These are phyloP conservation scores for Leptinotarsa juncta DNA, from an alignment of 2,888 invertebrate species.

Conservation along the genomic window DNA sequence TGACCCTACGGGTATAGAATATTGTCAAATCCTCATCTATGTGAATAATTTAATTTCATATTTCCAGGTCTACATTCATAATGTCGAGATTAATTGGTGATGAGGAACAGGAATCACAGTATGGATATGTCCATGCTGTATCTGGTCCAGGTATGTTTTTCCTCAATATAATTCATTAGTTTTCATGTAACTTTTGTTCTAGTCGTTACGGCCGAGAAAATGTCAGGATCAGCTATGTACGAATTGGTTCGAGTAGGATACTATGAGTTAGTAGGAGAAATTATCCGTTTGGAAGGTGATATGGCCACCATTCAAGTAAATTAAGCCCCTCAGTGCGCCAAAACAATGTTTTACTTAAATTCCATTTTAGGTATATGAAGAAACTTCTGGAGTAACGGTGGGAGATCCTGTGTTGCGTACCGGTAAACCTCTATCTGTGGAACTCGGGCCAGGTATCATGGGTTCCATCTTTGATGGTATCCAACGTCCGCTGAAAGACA, in stretches of 20 bases:
- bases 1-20: too few species aligned
- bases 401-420: slow-evolving; percentile 99
- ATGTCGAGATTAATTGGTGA: slow-evolving; percentile 81
- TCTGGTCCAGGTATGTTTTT: slow-evolving; percentile 90
- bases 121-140: slow-evolving; percentile 96
- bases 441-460: slow-evolving; percentile 98
- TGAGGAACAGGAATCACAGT: slow-evolving; percentile 88
- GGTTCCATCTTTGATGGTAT: slow-evolving; percentile 99
- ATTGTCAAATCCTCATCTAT: too few species aligned
- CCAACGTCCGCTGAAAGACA: slow-evolving; percentile 97
- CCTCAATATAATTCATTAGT: slow-evolving; percentile 14
- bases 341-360: slow-evolving; percentile 3
- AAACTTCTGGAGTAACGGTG: slow-evolving; percentile 98
- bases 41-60: slow-evolving; percentile 24
- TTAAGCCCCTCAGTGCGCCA: not conserved
- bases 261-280: slow-evolving; percentile 98
- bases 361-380: slow-evolving; percentile 81
- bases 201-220: slow-evolving; percentile 99
- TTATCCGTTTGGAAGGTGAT: slow-evolving; percentile 99
- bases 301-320: slow-evolving; percentile 99
- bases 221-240: slow-evolving; percentile 99
- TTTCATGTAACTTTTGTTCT: slow-evolving; percentile 48
- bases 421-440: slow-evolving; percentile 98
- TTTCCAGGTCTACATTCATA: slow-evolving; percentile 60
- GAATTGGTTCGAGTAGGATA: slow-evolving; percentile 99